Evolutionary conservation across 2,797 vertebrate genomes (phyloP).

Genomic region (Harpagifer antarcticus): DNA sequence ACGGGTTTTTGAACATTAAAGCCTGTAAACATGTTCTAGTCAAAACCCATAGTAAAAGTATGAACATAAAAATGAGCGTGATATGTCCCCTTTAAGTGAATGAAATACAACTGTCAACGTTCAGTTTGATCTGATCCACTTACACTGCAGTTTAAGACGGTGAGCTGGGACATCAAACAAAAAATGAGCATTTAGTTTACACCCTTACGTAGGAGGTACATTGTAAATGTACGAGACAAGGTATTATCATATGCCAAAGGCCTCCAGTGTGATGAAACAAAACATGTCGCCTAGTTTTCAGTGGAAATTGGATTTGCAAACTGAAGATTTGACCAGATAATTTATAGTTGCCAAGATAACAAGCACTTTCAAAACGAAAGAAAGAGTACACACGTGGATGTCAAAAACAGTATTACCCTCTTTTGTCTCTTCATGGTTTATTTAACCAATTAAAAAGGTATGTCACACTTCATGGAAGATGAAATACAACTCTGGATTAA

Average conservation of each 20-base stretch:
- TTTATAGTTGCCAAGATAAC: conserved; percentile 71
- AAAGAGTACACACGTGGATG: conserved; percentile 40
- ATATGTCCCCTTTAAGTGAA: conserved; percentile 16
- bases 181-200: conserved; percentile 67
- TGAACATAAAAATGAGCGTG: too few species aligned
- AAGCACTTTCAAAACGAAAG: conserved; percentile 49
- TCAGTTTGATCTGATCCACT: conserved; percentile 57
- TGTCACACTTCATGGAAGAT: not conserved
- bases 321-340: conserved; percentile 57
- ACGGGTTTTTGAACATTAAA: too few species aligned
- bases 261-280: conserved; percentile 58
- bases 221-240: conserved; percentile 52
- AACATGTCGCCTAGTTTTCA: conserved; percentile 56
- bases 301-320: conserved; percentile 50
- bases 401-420: conserved; percentile 48
- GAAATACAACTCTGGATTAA: conserved; percentile 23
- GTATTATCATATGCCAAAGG: conserved; percentile 69
- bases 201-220: conserved; percentile 54
- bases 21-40: too few species aligned
- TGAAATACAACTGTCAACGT: conserved; percentile 40
- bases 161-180: conserved; percentile 45
- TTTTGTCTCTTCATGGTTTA: conserved; percentile 31
- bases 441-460: conserved; percentile 2
- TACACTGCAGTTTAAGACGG: conserved; percentile 40
- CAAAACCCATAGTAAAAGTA: too few species aligned